Conservation (phyloP, 37 sponge, comb jelly and placozoan species). For the Amphimedon queenslandica region DNA sequence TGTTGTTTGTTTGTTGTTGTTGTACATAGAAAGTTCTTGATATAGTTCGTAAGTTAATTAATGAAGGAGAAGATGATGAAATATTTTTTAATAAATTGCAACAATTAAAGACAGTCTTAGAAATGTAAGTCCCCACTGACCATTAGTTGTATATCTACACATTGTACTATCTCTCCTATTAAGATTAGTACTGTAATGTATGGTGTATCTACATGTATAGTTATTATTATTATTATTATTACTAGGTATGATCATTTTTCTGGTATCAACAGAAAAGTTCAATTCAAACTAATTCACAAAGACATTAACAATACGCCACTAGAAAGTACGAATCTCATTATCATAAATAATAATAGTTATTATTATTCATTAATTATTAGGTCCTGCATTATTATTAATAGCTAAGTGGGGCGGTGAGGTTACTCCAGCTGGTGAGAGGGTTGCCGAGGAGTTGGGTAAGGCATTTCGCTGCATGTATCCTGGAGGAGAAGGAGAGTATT, state of each 20-base stretch:
- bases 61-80: slow-evolving; percentile 15
- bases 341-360: background rate
- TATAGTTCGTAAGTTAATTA: slow-evolving; percentile 62
- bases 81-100: slow-evolving; percentile 49
- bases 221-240: background rate
- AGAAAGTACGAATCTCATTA: background rate
- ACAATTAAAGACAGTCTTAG: slow-evolving; percentile 80
- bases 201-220: background rate
- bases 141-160: too few species aligned
- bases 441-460: slow-evolving; percentile 84
- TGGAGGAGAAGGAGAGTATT: slow-evolving; percentile 80
- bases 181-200: background rate
- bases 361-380: background rate
- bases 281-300: slow-evolving; percentile 44
- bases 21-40: slow-evolving; percentile 66
- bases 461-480: slow-evolving; percentile 90
- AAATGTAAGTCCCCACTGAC: slow-evolving; percentile 96
- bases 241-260: slow-evolving; percentile 72
- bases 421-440: slow-evolving; percentile 70
- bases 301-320: slow-evolving; percentile 8
- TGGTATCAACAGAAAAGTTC: slow-evolving; percentile 79
- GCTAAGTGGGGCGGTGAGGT: slow-evolving; percentile 97
- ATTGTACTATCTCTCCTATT: too few species aligned
- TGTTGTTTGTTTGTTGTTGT: background rate
- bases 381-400: slow-evolving; percentile 68